Evolutionary conservation across 2,797 vertebrate genomes (phyloP).

Genomic region (Podarcis siculus): DNA sequence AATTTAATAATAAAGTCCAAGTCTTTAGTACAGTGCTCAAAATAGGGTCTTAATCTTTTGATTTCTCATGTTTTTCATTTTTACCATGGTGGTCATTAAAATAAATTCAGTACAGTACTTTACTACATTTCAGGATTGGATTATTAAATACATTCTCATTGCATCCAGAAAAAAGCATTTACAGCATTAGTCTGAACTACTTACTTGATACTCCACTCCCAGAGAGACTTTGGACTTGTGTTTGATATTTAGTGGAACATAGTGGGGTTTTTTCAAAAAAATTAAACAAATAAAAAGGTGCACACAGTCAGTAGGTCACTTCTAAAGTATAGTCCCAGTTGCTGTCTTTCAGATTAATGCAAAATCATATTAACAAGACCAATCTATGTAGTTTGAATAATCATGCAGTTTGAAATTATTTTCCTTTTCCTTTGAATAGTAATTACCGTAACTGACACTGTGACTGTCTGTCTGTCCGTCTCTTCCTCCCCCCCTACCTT

Average conservation of each 20-base stretch:
- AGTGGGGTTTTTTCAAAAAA: not conserved
- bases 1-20: not conserved
- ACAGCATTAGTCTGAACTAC: not conserved
- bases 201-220: not conserved
- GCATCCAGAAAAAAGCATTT: no score
- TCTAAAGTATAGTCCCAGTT: not conserved
- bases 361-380: not conserved
- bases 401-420: not conserved
- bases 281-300: not conserved
- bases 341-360: not conserved
- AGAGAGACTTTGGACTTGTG: not conserved
- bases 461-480: no score
- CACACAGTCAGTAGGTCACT: not conserved
- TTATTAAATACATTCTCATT: not conserved
- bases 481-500: fast-evolving
- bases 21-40: not conserved
- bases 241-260: not conserved
- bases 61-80: not conserved
- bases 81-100: not conserved
- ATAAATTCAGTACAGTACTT: not conserved
- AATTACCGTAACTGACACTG: no score
- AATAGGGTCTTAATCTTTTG: not conserved
- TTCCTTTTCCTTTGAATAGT: not conserved
- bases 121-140: not conserved
- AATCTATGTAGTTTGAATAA: not conserved